Percentiles rank a stretch among this genome's conserved stretches.
Evolutionary conservation across 35 echinoderm and acorn worm genomes (phyloP).

Genomic region (Nesometra sesokonis): DNA sequence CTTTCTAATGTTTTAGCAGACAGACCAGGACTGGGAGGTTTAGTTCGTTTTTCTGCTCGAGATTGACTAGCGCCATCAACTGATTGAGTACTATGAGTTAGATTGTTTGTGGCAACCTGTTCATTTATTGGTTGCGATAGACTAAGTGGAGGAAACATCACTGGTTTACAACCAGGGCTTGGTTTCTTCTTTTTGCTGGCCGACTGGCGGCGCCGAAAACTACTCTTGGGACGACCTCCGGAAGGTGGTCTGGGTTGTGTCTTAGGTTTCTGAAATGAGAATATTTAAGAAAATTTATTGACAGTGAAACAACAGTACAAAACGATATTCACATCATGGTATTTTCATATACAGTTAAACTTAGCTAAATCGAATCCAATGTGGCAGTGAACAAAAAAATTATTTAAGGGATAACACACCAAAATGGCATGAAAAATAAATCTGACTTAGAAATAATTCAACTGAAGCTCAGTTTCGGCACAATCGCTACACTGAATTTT

Average conservation of each 20-base stretch:
- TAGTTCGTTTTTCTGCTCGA: constrained; percentile 6
- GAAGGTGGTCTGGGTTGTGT: constrained; percentile 53
- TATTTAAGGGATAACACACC: too few species aligned
- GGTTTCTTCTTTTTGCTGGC: background rate
- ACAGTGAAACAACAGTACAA: too few species aligned
- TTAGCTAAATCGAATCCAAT: too few species aligned
- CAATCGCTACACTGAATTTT: too few species aligned
- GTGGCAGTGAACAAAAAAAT: too few species aligned
- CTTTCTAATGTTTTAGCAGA: constrained; percentile 53
- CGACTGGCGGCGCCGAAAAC: background rate
- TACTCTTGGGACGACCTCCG: constrained; percentile 51
- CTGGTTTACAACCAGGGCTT: background rate
- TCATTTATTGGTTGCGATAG: background rate
- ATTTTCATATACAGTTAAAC: too few species aligned
- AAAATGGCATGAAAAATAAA: too few species aligned
- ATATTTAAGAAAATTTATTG: background rate
- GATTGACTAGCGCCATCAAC: background rate
- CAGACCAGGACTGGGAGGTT: constrained; percentile 44
- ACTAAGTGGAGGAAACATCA: background rate
- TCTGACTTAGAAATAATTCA: too few species aligned
- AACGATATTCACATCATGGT: too few species aligned
- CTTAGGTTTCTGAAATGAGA: constrained; percentile 41
- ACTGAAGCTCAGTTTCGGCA: too few species aligned
- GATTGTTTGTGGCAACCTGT: background rate
- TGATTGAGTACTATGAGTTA: background rate